Evolutionary conservation across 2,888 invertebrate species (phyloP), one percentile per base, ranked within the genome.

Genomic region (Tortricodes alternella): DNA sequence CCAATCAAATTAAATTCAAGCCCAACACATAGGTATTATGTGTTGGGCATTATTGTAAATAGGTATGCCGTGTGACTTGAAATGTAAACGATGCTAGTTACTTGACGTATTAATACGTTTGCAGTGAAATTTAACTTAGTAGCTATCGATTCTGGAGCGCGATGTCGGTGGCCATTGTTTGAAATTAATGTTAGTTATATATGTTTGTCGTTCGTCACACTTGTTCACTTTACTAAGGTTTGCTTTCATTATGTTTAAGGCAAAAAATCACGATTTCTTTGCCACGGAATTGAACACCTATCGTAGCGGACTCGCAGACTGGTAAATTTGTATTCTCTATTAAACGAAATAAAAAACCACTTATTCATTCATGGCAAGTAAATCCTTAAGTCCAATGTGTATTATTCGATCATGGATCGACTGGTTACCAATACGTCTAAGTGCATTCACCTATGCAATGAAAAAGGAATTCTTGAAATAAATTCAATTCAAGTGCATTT

Each of bases 401-500:
- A 59, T 58, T 62, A 59, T 64, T 66, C 58, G 24, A 41, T 37
- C 57, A 15, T 15, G 13, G 32, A n/a, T 11, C 16, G 16, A 38
- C 52, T 32, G 48, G 52, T 15, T 19, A 15, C 48, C 46, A 11
- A 41, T 19, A 29, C 39, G 41, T 39, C 34, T 18, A 24, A 32
- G n/a, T 32, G 34, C 23, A 48, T 46, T 18, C 34, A 41, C 39
- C 18, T 15, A 27, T 34, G 3, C 13, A 48, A 55, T 24, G 0
- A 19, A 43, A 39, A 38, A 38, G 53, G 34, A 19, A 55, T 55
- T 41, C 55, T 18, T 43, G 29, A 34, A 53, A 48, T 55, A 55
- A 55, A 48, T 39, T 34, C n/a, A 48, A 35, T 48, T 35, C 41
- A 34, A 55, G 41, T 55, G 55, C 55, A 55, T 49, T 55, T 21